phyloP scores from a whole-genome alignment of 2,888 invertebrate species.

The Prosopocoilus inquinatus region DNA sequence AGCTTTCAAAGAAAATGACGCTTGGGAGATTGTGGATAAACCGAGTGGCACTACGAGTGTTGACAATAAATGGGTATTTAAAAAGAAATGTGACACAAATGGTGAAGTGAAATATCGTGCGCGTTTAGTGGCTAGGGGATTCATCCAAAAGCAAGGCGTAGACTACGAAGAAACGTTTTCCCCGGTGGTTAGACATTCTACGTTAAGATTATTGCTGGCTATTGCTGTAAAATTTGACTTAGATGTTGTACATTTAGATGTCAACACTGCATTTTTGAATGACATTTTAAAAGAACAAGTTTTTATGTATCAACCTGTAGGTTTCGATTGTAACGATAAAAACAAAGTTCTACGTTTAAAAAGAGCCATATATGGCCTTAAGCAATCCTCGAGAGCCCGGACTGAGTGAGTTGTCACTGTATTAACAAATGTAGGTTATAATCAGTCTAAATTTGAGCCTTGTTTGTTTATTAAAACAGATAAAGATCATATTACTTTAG shows the following conservation, averaged over 20 bases:
- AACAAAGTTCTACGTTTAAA: conserved; percentile 19
- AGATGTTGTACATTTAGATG: conserved; percentile 25
- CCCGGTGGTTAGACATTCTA: conserved; percentile 28
- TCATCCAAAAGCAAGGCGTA: conserved; percentile 21
- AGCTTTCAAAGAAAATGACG: too few species aligned
- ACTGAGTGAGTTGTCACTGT: conserved; percentile 16
- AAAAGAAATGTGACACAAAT: too few species aligned
- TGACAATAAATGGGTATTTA: too few species aligned
- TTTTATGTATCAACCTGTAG: conserved; percentile 28
- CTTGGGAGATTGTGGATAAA: too few species aligned
- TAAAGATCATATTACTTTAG: conserved; percentile 10
- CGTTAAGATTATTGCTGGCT: conserved; percentile 27
- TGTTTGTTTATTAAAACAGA: conserved; percentile 18
- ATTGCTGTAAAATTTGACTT: conserved; percentile 21
- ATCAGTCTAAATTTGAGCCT: conserved; percentile 19
- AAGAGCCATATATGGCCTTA: conserved; percentile 18
- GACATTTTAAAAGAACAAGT: conserved; percentile 28
- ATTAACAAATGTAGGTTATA: conserved; percentile 18
- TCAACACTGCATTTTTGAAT: conserved; percentile 35
- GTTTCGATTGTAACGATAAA: conserved; percentile 15
- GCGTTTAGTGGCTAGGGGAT: conserved; percentile 20
- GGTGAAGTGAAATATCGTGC: background rate
- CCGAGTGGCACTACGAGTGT: too few species aligned
- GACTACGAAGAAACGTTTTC: conserved; percentile 30
- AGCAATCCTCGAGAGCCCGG: conserved; percentile 20